A percentile compares a stretch with the other conserved stretches of the same genome.
phyloP scores from a whole-genome alignment of 2,113 vertebrate genomes.

The Dromiciops gliroides region DNA sequence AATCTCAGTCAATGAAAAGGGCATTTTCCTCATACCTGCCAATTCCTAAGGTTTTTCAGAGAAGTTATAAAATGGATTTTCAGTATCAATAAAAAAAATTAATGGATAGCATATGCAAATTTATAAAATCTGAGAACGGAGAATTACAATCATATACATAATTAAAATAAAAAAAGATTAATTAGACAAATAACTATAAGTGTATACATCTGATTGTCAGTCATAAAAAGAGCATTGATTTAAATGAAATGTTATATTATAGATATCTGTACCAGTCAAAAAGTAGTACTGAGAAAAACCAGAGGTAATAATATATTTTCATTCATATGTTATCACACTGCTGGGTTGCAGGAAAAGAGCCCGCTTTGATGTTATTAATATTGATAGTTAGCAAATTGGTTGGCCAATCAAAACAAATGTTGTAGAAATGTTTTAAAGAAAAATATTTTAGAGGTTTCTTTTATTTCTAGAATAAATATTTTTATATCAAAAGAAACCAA shows the following conservation, averaged over 20 bases:
- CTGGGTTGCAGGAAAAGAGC: not conserved
- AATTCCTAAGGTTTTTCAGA: not conserved
- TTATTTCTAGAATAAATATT: not conserved
- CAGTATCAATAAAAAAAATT: not conserved
- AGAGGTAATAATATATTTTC: not conserved
- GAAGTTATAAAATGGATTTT: not conserved
- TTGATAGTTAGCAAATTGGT: not conserved
- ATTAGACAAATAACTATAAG: not conserved
- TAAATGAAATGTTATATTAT: not conserved
- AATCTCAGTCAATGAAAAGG: not conserved
- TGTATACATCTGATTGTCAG: not conserved
- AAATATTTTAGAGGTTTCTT: not conserved
- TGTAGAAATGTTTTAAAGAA: not conserved
- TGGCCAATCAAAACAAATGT: not conserved
- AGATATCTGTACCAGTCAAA: not conserved
- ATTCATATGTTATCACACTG: not conserved
- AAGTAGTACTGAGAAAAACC: not conserved
- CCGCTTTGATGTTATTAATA: not conserved
- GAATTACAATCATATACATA: not conserved
- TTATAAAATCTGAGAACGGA: not conserved
- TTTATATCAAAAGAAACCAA: not conserved
- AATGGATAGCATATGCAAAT: not conserved
- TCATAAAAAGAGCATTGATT: not conserved
- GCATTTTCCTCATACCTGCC: not conserved
- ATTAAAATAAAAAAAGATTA: not conserved